Base-by-base conservation (phyloP, 2,113 vertebrate genomes). In the Macaca nemestrina region DNA sequence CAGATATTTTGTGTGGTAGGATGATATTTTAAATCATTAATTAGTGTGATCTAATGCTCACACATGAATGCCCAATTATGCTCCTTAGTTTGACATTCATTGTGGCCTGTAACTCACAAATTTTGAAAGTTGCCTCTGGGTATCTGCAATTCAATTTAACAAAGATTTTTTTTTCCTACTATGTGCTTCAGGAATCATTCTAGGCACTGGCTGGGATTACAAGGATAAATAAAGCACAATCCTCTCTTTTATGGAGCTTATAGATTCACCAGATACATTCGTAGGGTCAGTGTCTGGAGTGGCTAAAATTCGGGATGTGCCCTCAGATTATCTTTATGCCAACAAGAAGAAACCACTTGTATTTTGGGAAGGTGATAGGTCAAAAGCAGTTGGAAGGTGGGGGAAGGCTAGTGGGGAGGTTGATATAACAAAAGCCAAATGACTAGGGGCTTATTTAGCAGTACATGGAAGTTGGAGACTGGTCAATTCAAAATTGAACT, bases 11-110 rank as follows among this genome's bases (percentile, higher is more conserved):
- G 89, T 35, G 4, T 92, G 38, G 9, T 78, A 61, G 52, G 6
- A 10, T 91, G 72, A 16, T 96, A 91, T 78, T 96, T 95, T 76
- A 64, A 91, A 59, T 70, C 14, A 70, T 52, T 90, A 64, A 64
- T 80, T 27, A 3, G 1, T 45, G 7, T 93, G 52, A 93, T 88
- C 40, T 85, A 78, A 67, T 12, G 50, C n/a, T 67, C 32, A 81
- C 6, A n/a, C 61, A 32, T 64, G 61, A 30, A 64, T 64, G 14
- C 10, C 38, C 23, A 80, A 55, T 78, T 88, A 23, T 64, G 68
- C 38, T 64, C 18, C 40, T 83, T 85, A 92, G 45, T 1, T 35
- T 25, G 93, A 55, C 1, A 38, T 17, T 59, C 38, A 38, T 50
- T 79, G 25, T 43, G 23, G 10, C 78, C 35, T 67, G 5, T 90